Evolutionary conservation across 37 sponge, comb jelly and placozoan species (phyloP).

Genomic region (Petrosia ficiformis): DNA sequence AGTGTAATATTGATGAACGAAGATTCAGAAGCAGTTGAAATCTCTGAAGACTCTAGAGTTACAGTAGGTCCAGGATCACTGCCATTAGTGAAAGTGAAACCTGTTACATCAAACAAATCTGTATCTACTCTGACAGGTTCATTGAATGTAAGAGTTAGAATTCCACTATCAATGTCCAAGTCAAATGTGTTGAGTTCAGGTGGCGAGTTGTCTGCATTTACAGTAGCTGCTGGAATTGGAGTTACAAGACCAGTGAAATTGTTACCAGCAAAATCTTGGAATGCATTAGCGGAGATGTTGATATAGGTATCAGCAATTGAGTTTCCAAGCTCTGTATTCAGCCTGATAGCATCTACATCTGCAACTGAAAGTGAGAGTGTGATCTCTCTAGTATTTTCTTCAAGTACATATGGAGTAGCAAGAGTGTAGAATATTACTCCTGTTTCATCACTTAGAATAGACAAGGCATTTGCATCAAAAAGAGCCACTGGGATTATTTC

Average conservation of each 20-base stretch:
- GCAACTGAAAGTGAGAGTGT: slow-evolving; percentile 45
- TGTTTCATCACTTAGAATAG: not conserved
- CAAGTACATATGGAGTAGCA: slow-evolving; percentile 15
- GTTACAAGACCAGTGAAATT: slow-evolving; percentile 13
- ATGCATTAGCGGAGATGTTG: slow-evolving; percentile 19
- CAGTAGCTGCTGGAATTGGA: slow-evolving; percentile 37
- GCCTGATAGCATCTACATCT: slow-evolving; percentile 72
- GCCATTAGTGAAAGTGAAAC: slow-evolving; percentile 27
- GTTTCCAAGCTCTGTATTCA: slow-evolving; percentile 53
- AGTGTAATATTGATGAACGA: slow-evolving; percentile 46
- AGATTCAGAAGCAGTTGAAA: slow-evolving; percentile 16
- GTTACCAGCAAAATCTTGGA: slow-evolving; percentile 65
- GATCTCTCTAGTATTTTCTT: slow-evolving; percentile 10
- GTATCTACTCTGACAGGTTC: slow-evolving; percentile 52
- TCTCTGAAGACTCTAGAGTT: slow-evolving; percentile 24
- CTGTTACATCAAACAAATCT: slow-evolving; percentile 10
- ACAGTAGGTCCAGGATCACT: slow-evolving; percentile 15
- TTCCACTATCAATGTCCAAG: slow-evolving; percentile 64
- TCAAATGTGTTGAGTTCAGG: slow-evolving; percentile 47
- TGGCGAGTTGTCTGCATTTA: slow-evolving; percentile 49
- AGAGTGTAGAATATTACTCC: slow-evolving; percentile 35
- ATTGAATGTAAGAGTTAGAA: slow-evolving; percentile 64
- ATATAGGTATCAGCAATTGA: slow-evolving; percentile 56
- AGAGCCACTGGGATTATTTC: slow-evolving; percentile 44
- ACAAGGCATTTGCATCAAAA: slow-evolving; percentile 6